These are phyloP conservation scores for Sisor rabdophorus DNA, from an alignment of 2,113 vertebrate species.

Conservation along the genomic window DNA sequence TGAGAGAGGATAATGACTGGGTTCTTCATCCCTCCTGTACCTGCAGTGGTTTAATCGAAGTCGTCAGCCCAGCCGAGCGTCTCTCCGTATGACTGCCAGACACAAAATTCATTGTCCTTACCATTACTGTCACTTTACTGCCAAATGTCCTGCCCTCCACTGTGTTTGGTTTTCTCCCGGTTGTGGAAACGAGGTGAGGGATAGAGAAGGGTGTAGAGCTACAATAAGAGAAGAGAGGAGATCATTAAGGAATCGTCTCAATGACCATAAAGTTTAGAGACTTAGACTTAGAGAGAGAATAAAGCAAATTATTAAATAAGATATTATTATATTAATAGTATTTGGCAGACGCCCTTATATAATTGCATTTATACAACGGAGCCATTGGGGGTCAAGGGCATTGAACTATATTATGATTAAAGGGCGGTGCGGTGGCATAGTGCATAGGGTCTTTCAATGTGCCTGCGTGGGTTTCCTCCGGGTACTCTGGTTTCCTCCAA, in stretches of 20 bases:
- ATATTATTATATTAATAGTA: background rate
- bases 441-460: no score
- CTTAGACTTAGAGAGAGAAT: no score
- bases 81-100: conserved; percentile 91
- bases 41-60: conserved; percentile 98
- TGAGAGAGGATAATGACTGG: conserved; percentile 76
- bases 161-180: conserved; percentile 91
- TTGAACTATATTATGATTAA: no score
- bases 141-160: conserved; percentile 91
- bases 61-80: conserved; percentile 96
- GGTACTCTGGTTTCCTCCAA: no score
- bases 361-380: no score
- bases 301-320: background rate
- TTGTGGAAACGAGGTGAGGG: conserved; percentile 74
- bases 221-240: background rate
- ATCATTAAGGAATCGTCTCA: background rate
- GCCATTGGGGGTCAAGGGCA: no score
- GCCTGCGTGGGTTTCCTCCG: no score
- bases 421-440: no score
- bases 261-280: background rate
- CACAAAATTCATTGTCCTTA: conserved; percentile 99
- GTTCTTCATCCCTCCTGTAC: conserved; percentile 75
- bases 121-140: conserved; percentile 98
- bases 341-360: no score
- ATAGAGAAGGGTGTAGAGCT: background rate